Base-by-base conservation (phyloP, 2,797 vertebrate genomes). In the Alcedo atthis region DNA sequence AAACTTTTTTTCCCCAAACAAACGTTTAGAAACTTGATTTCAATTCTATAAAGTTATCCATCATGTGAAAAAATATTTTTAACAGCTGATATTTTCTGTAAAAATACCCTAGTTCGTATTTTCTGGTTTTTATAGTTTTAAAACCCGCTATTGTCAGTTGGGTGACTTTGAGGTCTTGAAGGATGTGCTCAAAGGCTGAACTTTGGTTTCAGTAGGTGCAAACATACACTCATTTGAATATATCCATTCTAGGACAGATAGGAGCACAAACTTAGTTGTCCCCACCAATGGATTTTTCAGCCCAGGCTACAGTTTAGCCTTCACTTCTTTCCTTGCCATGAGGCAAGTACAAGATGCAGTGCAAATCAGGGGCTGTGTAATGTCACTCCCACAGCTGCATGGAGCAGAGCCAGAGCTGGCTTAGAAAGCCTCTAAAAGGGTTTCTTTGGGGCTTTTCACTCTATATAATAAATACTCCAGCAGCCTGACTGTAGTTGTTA, bases 231-330 rank as follows among this genome's bases (percentile, higher is more conserved):
- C 10, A 19, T 78, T 42, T 12, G 12, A 46, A 15, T 19, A 10
- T 3, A 28, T 5, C 14, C 8, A 19, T 10, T 22, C 13, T 51
- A 57, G 61, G 43, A 43, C 1, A 25, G 11, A 20, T 1, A 3
- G 1, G 3, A 68, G 21, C 37, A 15, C 11, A 46, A 25, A 6
- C 2, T 20, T 35, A 6, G 6, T 0, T 20, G 15, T 5, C 49
- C 25, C 20, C 21, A 63, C 10, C 25, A 5, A 24, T 3, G 20
- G 4, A 1, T n/a, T 8, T 32, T 68, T 32, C 59, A 55, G 22
- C 17, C 7, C 37, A 59, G 37, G 43, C 33, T 83, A n/a, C 15
- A 49, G 6, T 32, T 37, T 53, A 21, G 10, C 10, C 12, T 46
- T 81, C 25, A 5, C 28, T 33, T 9, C 28, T 43, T 32, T 25